Percentiles rank a stretch among this genome's conserved stretches.
Conservation (phyloP, 1,140 invertebrate species). For the Eriosoma lanigerum region DNA sequence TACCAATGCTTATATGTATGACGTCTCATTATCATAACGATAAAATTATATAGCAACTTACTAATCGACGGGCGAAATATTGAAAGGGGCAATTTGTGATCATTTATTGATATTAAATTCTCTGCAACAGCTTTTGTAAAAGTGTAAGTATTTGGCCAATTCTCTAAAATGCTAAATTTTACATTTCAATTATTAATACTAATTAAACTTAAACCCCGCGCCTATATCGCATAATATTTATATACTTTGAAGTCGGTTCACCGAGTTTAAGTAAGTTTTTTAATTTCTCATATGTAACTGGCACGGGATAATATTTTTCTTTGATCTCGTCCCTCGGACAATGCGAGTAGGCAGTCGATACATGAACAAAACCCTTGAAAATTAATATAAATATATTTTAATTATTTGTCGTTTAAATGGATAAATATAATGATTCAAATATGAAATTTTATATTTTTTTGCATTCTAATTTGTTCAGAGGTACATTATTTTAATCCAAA, state of each 20-base stretch:
- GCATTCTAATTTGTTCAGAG: too few relatives aligned
- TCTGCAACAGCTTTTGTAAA: background rate
- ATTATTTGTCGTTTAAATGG: too few relatives aligned
- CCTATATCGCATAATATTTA: background rate
- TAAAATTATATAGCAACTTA: background rate
- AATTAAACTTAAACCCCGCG: background rate
- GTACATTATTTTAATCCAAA: too few relatives aligned
- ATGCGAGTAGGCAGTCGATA: background rate
- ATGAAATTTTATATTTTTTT: too few relatives aligned
- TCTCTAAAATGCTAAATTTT: background rate
- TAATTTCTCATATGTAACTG: background rate
- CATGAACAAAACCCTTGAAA: background rate
- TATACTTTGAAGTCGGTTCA: background rate
- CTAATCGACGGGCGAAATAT: slow-evolving; percentile 1
- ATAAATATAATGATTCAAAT: too few relatives aligned
- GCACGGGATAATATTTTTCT: background rate
- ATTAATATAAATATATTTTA: too few relatives aligned
- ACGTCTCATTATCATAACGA: too few relatives aligned
- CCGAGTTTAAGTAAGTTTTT: background rate
- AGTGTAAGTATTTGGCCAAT: background rate
- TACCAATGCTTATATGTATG: too few relatives aligned
- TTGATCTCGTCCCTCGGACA: background rate
- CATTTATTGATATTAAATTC: background rate
- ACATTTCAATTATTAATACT: background rate
- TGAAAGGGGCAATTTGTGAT: background rate